These are phyloP conservation scores for Zygogramma bicolorata DNA, from an alignment of 2,888 invertebrate genomes.

Conservation along the genomic window DNA sequence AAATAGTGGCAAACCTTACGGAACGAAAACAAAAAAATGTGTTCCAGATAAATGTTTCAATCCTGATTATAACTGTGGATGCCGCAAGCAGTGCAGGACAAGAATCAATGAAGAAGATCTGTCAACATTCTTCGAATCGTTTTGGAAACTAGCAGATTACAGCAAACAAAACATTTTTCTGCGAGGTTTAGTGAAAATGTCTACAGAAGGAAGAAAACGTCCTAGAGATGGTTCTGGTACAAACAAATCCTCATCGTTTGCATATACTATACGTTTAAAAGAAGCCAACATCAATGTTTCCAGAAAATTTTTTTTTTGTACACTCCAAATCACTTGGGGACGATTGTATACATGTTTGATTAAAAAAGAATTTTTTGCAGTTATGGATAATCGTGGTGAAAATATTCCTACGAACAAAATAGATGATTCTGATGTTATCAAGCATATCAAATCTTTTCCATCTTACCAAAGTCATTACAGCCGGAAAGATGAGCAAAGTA, in stretches of 20 bases:
- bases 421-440: conserved; percentile 12
- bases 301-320: neutral
- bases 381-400: neutral
- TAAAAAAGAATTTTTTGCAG: conserved; percentile 6
- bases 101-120: too few species aligned
- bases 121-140: too few species aligned
- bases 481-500: too few species aligned
- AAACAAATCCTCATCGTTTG: conserved; percentile 5
- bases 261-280: neutral
- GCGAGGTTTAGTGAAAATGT: conserved; percentile 4
- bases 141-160: conserved; percentile 4
- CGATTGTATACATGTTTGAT: neutral
- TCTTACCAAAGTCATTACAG: conserved; percentile 1
- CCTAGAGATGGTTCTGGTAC: conserved; percentile 1
- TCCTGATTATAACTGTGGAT: too few species aligned
- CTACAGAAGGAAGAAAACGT: neutral
- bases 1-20: neutral
- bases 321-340: conserved; percentile 3
- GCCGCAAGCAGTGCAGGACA: too few species aligned
- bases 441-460: conserved; percentile 8
- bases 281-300: conserved; percentile 1
- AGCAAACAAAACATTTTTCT: conserved; percentile 1
- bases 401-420: conserved; percentile 6
- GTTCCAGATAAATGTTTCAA: too few species aligned
- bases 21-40: neutral